A percentile compares a stretch with the other conserved stretches of the same genome.
These are phyloP conservation scores for Sylvia borin DNA, from an alignment of 2,797 vertebrate genomes.

Conservation along the genomic window DNA sequence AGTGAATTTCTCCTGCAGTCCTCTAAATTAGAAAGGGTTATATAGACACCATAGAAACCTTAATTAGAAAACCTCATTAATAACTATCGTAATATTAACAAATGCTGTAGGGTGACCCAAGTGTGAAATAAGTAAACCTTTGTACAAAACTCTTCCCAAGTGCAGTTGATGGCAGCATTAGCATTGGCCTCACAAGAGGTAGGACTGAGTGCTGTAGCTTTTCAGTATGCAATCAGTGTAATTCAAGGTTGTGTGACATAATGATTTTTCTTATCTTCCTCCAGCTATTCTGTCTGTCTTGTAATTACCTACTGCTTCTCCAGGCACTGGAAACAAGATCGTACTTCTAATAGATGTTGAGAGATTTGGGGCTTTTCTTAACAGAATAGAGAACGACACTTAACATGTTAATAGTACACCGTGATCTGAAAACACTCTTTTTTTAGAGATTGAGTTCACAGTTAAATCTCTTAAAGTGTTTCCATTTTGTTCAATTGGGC, in stretches of 20 bases:
- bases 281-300: conserved; percentile 10
- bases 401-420: neutral
- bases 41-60: neutral
- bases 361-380: neutral
- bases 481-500: neutral
- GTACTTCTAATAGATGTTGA: neutral
- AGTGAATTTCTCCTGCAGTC: neutral
- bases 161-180: neutral
- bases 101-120: neutral
- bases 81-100: neutral
- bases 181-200: neutral
- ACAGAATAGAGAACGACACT: neutral
- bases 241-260: conserved; percentile 2
- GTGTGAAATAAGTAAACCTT: neutral
- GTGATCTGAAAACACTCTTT: neutral
- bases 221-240: neutral
- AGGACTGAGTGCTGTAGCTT: neutral
- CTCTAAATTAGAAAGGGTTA: neutral
- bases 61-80: conserved; percentile 17
- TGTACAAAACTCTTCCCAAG: neutral
- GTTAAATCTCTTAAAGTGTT: neutral
- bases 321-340: neutral
- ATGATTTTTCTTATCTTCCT: conserved; percentile 47
- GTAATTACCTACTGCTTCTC: conserved; percentile 20
- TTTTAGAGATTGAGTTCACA: neutral